A percentile compares a stretch with the other conserved stretches of the same genome.
Conservation (phyloP, 1,140 invertebrate species). For the Brachionus manjavacas region DNA sequence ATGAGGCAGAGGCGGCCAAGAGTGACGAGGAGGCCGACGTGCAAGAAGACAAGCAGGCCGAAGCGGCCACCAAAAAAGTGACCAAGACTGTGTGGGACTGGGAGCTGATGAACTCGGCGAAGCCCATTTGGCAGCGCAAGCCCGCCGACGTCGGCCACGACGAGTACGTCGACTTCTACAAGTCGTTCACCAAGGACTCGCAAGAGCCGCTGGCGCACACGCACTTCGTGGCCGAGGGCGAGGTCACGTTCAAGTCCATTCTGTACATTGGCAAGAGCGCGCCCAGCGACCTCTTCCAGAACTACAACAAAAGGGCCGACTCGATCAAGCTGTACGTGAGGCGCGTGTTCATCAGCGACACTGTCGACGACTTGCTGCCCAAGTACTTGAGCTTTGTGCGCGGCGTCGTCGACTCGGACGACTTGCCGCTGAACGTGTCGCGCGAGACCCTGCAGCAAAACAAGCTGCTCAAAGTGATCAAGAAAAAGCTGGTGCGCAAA, state of each 20-base stretch:
- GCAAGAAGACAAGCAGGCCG: slow-evolving; percentile 53
- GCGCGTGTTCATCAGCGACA: slow-evolving; percentile 96
- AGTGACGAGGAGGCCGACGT: slow-evolving; percentile 63
- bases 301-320: slow-evolving; percentile 20
- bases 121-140: slow-evolving; percentile 78
- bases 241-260: slow-evolving; percentile 94
- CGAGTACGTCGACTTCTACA: slow-evolving; percentile 91
- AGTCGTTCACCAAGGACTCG: slow-evolving; percentile 83
- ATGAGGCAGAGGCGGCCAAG: slow-evolving; percentile 56
- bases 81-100: slow-evolving; percentile 98
- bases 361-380: slow-evolving; percentile 99
- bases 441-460: slow-evolving; percentile 92
- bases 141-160: slow-evolving; percentile 75
- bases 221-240: slow-evolving; percentile 97
- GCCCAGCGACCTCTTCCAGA: slow-evolving; percentile 83
- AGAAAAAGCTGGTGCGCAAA: slow-evolving; percentile 96
- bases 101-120: slow-evolving; percentile 89
- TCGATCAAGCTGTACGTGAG: slow-evolving; percentile 74
- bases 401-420: slow-evolving; percentile 96
- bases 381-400: slow-evolving; percentile 89
- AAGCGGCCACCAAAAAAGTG: slow-evolving; percentile 61
- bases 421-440: slow-evolving; percentile 94
- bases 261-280: slow-evolving; percentile 83
- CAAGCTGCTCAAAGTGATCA: slow-evolving; percentile 81
- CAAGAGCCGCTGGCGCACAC: slow-evolving; percentile 77